Conservation (phyloP, 92 coral and sea anemone genomes). For the Umimayanthus chanpuru region DNA sequence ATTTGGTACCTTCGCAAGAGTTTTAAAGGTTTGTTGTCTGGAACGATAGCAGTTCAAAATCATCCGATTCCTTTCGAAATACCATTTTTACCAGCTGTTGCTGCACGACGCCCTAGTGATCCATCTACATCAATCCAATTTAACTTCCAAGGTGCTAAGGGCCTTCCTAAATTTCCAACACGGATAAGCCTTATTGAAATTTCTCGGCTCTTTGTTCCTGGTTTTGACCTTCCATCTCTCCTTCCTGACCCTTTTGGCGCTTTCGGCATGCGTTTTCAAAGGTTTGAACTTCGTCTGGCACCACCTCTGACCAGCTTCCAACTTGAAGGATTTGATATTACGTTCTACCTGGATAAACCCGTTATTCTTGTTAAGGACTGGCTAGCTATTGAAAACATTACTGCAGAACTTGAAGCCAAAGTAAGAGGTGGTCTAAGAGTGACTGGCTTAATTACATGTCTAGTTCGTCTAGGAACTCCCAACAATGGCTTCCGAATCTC, state of each 20-base stretch:
- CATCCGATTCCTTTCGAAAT: constrained; percentile 50
- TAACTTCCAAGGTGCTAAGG: constrained; percentile 19
- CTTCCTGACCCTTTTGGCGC: constrained; percentile 52
- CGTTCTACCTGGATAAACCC: constrained; percentile 24
- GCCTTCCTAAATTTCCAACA: constrained; percentile 32
- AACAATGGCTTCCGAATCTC: not conserved
- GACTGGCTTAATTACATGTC: constrained; percentile 50
- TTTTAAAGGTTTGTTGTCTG: constrained; percentile 36
- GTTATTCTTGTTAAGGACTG: constrained; percentile 50
- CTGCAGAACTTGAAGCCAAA: constrained; percentile 39
- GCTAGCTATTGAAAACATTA: constrained; percentile 48
- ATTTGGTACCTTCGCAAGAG: constrained; percentile 41
- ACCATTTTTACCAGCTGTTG: constrained; percentile 40
- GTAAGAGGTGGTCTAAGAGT: constrained; percentile 18
- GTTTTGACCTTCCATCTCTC: constrained; percentile 44
- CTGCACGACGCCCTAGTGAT: not conserved
- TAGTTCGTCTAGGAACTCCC: constrained; percentile 47
- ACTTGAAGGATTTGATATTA: constrained; percentile 36
- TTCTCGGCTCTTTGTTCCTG: constrained; percentile 40
- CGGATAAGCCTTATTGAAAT: constrained; percentile 38
- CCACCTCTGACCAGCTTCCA: constrained; percentile 46
- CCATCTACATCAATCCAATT: constrained; percentile 14
- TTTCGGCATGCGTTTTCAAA: constrained; percentile 41
- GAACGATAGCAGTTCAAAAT: constrained; percentile 17
- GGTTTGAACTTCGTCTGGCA: constrained; percentile 43